Conservation (phyloP, 92 coral and sea anemone genomes). For the Actinernus sp. region DNA sequence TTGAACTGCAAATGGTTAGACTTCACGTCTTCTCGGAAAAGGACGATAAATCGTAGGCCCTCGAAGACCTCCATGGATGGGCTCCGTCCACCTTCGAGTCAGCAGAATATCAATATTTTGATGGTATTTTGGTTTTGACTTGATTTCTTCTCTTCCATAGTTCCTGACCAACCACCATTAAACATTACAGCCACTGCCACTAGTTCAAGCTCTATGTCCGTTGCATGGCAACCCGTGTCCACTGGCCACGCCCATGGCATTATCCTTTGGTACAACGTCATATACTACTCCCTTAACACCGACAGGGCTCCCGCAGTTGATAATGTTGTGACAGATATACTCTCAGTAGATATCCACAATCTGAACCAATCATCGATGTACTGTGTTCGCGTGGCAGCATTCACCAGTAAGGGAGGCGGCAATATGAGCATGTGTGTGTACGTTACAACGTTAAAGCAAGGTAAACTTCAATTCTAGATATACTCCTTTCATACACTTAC, state of each 20-base stretch:
- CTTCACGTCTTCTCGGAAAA: too few species aligned
- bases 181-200: background rate
- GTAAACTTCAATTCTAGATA: background rate
- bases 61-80: too few species aligned
- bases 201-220: background rate
- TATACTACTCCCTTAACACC: background rate
- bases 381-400: constrained; percentile 14
- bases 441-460: constrained; percentile 8
- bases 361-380: constrained; percentile 5
- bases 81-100: background rate
- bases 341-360: background rate
- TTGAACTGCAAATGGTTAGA: too few species aligned
- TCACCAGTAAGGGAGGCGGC: constrained; percentile 24
- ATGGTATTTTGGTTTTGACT: background rate
- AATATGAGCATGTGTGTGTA: constrained; percentile 12
- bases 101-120: background rate
- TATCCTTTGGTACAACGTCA: constrained; percentile 6
- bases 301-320: background rate
- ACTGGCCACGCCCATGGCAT: background rate
- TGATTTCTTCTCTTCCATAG: background rate
- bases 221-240: background rate
- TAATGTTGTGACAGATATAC: background rate
- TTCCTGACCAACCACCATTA: background rate
- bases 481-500: too few species aligned
- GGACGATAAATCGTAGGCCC: too few species aligned